Evolutionary conservation across 2,888 invertebrate species (phyloP), one percentile per base, ranked within the genome.

Genomic region (Napeogenes sylphis): DNA sequence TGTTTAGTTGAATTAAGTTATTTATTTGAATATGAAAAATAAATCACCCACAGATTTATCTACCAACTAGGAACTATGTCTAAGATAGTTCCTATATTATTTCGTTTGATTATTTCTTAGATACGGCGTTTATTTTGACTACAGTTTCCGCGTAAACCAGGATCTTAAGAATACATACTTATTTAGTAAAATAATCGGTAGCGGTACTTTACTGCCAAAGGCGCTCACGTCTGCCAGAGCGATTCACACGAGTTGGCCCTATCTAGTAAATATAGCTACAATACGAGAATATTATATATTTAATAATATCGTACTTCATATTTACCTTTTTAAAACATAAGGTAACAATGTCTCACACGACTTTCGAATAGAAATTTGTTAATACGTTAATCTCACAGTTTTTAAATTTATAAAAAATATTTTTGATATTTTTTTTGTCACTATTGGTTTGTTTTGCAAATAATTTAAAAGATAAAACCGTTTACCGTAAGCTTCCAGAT

Each of bases 151-250:
- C 66, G 68, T 68, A 69, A 71, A 69, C 70, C 70, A 69, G 72
- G 76, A 69, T 71, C 72, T 67, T 68, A 67, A 71, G 65, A 68
- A 72, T 73, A 74, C 73, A 77, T 77, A 78, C 73, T 79, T 78
- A 83, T 80, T 84, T 84, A 83, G 77, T 73, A 80, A 85, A 83
- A 84, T 83, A 80, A 82, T 85, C 87, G 79, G 88, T 88, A 88
- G 88, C 89, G 85, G 85, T 79, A 83, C 80, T 77, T 59, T 58
- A 64, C 61, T 63, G 86, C 89, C 84, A 64, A 69, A 59, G 87
- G 89, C 87, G 70, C 78, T 89, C 89, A 87, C 88, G 88, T 72
- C 68, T 70, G 69, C 63, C 69, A 67, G 70, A 69, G 63, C 70
- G 75, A 71, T 84, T 85, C 87, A 84, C 87, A 87, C 87, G 87